Conservation (phyloP, 2,113 vertebrate genomes). For the Ptilonorhynchus violaceus region DNA sequence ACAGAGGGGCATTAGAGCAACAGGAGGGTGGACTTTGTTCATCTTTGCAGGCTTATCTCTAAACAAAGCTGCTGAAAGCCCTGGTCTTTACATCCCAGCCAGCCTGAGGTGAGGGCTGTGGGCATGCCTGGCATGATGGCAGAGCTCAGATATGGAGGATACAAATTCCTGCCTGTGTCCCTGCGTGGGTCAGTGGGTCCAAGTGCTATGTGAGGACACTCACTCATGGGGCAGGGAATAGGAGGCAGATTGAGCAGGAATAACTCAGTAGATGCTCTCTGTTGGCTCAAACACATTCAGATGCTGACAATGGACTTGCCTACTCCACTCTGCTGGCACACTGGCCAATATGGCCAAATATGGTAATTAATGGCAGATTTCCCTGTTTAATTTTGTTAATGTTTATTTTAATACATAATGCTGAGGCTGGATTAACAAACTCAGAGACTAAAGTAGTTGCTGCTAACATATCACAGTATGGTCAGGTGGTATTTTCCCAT, state of each 20-base stretch:
- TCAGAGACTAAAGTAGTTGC: not conserved
- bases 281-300: not conserved
- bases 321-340: not conserved
- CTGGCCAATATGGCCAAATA: not conserved
- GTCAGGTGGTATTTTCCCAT: not conserved
- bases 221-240: not conserved
- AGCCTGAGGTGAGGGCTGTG: not conserved
- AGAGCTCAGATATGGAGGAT: not conserved
- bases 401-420: not conserved
- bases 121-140: not conserved
- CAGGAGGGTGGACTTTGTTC: not conserved
- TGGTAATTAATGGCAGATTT: not conserved
- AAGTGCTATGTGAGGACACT: not conserved
- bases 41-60: not conserved
- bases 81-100: not conserved
- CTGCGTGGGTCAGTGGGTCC: rapidly evolving
- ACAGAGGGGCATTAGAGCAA: not conserved
- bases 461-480: not conserved
- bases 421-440: not conserved
- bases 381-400: not conserved
- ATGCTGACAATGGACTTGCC: not conserved
- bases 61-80: not conserved
- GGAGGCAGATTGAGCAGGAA: not conserved
- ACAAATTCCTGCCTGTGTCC: not conserved
- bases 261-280: not conserved